Evolutionary conservation across 2,113 vertebrate species (phyloP).

Genomic region (Porphyrio hochstetteri): DNA sequence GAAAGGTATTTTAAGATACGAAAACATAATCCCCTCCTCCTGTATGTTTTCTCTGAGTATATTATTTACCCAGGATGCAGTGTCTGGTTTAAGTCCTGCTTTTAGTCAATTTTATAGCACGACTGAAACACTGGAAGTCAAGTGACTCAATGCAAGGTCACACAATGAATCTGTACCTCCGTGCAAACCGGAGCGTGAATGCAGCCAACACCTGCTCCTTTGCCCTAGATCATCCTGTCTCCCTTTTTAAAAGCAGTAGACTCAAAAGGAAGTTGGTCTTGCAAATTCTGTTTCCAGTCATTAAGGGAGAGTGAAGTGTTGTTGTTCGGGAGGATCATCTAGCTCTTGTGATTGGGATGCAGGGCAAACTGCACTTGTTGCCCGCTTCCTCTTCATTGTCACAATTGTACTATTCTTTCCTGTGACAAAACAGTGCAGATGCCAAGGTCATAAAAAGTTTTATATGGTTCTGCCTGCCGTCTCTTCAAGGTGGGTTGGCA

Average conservation of each 20-base stretch:
- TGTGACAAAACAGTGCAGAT: constrained; percentile 46
- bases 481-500: constrained; percentile 73
- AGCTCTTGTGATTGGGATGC: neutral
- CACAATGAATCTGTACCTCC: neutral
- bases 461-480: constrained; percentile 55
- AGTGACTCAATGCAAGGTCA: constrained; percentile 60
- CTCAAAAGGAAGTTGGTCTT: neutral
- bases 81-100: constrained; percentile 34
- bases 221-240: neutral
- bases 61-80: constrained; percentile 30
- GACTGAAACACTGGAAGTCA: constrained; percentile 26
- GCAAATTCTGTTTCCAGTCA: constrained; percentile 1
- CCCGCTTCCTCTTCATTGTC: neutral
- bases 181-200: neutral
- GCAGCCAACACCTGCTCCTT: constrained; percentile 17
- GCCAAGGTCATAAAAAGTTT: constrained; percentile 71
- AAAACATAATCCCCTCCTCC: constrained; percentile 32
- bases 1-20: constrained; percentile 30
- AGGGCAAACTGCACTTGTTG: neutral
- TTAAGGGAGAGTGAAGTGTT: neutral
- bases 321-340: neutral
- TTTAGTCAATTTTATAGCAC: constrained; percentile 47
- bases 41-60: neutral
- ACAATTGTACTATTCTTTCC: constrained; percentile 39
- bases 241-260: neutral